Conservation (phyloP, 2,113 vertebrate species). For the Neolamprologus hecqui region DNA sequence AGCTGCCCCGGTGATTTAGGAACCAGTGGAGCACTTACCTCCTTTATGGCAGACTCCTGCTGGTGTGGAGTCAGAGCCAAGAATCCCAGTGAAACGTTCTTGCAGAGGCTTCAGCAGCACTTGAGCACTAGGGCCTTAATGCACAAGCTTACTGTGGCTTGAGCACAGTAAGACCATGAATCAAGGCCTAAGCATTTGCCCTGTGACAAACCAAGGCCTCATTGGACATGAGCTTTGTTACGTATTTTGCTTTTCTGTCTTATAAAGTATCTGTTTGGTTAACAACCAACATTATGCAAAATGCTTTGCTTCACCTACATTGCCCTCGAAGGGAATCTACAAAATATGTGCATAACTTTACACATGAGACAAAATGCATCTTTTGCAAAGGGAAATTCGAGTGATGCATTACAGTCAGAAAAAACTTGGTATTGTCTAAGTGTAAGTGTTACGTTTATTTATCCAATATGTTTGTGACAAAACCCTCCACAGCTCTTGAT, state of each 20-base stretch:
- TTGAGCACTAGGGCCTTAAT: neutral
- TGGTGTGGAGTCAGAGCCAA: neutral
- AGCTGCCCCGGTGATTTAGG: neutral
- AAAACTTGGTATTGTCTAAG: neutral
- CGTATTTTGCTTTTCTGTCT: neutral
- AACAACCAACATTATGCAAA: neutral
- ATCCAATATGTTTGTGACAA: neutral
- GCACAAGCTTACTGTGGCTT: neutral
- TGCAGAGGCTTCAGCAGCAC: neutral
- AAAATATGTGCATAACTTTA: neutral
- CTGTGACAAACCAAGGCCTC: neutral
- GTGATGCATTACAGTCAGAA: neutral
- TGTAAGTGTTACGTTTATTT: neutral
- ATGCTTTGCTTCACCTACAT: neutral
- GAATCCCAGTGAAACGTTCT: neutral
- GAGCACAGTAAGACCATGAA: neutral
- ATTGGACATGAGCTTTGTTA: neutral
- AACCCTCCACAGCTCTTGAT: neutral
- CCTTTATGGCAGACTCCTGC: neutral
- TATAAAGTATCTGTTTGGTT: neutral
- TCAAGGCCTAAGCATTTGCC: neutral
- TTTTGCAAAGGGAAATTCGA: neutral
- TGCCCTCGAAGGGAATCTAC: neutral
- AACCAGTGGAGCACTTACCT: neutral
- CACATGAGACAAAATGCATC: neutral